Evolutionary conservation across 1,140 invertebrate genomes (phyloP).

Genomic region (Drosophila kikkawai): DNA sequence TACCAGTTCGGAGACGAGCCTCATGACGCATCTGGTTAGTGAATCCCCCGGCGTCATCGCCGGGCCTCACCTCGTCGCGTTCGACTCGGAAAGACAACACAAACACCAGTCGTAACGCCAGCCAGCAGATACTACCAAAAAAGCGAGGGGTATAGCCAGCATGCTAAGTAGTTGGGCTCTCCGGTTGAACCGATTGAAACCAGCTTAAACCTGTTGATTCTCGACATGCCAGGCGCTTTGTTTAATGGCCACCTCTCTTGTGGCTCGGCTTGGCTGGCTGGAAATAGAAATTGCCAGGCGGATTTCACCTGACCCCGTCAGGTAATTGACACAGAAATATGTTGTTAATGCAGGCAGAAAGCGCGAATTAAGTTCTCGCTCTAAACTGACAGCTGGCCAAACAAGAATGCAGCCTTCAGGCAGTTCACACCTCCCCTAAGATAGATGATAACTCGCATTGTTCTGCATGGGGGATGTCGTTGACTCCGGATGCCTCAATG

Average conservation of each 20-base stretch:
- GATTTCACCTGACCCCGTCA: conserved; percentile 38
- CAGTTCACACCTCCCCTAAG: conserved; percentile 4
- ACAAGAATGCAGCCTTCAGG: conserved; percentile 16
- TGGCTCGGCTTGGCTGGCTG: not conserved
- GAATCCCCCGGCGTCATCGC: conserved; percentile 60
- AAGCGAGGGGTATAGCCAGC: conserved; percentile 12
- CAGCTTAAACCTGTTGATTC: conserved; percentile 68
- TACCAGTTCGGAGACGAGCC: conserved; percentile 35
- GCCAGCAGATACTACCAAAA: conserved; percentile 29
- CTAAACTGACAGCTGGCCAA: conserved; percentile 25
- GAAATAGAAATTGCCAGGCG: conserved; percentile 17
- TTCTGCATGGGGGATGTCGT: conserved; percentile 15
- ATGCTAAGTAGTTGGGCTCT: conserved; percentile 52
- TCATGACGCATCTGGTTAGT: conserved; percentile 68
- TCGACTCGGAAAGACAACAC: conserved; percentile 45
- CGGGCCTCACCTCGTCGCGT: conserved; percentile 46
- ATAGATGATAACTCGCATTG: conserved; percentile 20
- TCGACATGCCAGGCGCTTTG: conserved; percentile 24
- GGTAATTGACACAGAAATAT: conserved; percentile 15
- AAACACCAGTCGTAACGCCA: conserved; percentile 11
- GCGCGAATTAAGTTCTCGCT: conserved; percentile 17
- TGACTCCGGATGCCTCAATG: conserved; percentile 40
- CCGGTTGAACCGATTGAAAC: conserved; percentile 55
- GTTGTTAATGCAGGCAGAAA: conserved; percentile 10
- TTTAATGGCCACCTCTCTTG: conserved; percentile 24